phyloP scores from a whole-genome alignment of 1,140 invertebrate species.

The Dolichoris vasculosae region DNA sequence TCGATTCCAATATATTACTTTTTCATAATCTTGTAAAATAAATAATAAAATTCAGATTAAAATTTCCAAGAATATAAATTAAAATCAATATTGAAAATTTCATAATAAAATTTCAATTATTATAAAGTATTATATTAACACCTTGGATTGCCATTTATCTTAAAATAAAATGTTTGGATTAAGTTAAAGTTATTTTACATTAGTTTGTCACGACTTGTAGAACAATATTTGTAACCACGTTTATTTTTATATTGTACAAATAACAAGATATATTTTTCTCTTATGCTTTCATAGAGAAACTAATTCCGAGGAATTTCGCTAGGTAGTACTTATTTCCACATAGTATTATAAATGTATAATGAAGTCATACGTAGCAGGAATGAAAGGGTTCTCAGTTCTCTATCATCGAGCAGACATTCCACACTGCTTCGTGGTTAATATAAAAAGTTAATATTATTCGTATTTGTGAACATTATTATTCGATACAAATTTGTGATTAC shows the following conservation, averaged over 20 bases:
- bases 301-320: neutral
- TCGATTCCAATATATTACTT: neutral
- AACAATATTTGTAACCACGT: neutral
- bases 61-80: too few relatives aligned
- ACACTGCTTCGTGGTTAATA: neutral
- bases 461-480: neutral
- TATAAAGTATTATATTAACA: neutral
- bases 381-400: conserved; percentile 14
- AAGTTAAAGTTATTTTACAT: neutral
- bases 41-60: neutral
- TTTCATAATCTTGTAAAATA: neutral
- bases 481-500: too few relatives aligned
- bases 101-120: neutral
- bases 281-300: neutral
- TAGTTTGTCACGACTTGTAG: neutral
- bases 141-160: neutral
- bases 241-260: neutral
- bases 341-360: neutral
- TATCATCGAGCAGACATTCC: neutral
- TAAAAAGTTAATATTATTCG: neutral
- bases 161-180: neutral
- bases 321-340: neutral
- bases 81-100: neutral
- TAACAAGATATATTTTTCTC: neutral
- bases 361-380: neutral